Conservation (phyloP, 2,113 vertebrate genomes). For the Dolichotis patagonum region DNA sequence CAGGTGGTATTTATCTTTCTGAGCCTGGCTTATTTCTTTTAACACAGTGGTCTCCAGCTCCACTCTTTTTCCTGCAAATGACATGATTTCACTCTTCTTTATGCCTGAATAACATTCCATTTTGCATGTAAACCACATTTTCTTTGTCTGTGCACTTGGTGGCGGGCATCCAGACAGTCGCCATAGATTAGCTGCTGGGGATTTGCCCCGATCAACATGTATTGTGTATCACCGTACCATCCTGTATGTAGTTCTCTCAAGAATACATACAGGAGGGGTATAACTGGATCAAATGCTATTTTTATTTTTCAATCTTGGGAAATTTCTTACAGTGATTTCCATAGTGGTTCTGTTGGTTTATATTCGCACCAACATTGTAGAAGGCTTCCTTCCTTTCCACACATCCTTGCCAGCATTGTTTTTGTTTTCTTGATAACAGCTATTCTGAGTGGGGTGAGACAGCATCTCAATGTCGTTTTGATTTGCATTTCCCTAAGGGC, state of each 20-base stretch:
- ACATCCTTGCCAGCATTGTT: neutral
- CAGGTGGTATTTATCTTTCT: too few relatives aligned
- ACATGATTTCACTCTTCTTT: neutral
- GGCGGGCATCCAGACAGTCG: neutral
- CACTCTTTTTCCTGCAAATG: neutral
- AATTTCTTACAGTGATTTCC: neutral
- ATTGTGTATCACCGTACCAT: neutral
- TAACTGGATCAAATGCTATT: neutral
- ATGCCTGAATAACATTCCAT: neutral
- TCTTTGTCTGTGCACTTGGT: neutral
- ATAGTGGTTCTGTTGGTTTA: neutral
- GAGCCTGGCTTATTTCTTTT: too few relatives aligned
- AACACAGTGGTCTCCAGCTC: neutral
- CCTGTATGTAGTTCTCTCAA: neutral
- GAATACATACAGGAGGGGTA: neutral
- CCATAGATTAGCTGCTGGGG: neutral
- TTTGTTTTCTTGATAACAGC: neutral
- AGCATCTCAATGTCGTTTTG: neutral
- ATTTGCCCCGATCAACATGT: neutral
- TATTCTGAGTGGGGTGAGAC: neutral
- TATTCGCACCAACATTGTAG: neutral
- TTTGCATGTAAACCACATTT: neutral
- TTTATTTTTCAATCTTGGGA: neutral
- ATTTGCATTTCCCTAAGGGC: neutral
- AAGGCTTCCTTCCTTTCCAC: neutral